Evolutionary conservation across 2,113 vertebrate species (phyloP).

Genomic region (Gorsachius goisagi): DNA sequence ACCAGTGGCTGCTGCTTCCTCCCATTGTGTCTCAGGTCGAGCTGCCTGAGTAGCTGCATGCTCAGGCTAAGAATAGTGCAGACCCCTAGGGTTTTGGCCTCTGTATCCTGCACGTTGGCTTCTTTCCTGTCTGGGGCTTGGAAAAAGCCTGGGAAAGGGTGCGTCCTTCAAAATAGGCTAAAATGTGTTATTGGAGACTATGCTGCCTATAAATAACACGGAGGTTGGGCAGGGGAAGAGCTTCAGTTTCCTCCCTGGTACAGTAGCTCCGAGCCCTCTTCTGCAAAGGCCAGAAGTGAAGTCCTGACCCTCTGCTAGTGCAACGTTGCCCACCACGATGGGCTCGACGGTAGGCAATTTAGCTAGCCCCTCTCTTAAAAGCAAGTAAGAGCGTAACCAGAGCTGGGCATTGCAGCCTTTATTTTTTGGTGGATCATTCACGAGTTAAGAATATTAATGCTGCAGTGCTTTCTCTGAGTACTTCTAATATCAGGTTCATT

Average conservation of each 20-base stretch:
- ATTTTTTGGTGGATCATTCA: background rate
- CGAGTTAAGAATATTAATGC: rapidly evolving
- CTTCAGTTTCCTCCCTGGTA: background rate
- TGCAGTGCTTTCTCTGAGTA: background rate
- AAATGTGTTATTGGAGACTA: background rate
- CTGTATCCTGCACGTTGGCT: slow-evolving; percentile 11
- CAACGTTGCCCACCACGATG: background rate
- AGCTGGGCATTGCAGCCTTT: background rate
- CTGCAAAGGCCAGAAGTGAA: background rate
- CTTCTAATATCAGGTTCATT: background rate
- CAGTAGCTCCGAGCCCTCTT: background rate
- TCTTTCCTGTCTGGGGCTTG: slow-evolving; percentile 30
- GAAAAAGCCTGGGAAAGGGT: slow-evolving; percentile 42
- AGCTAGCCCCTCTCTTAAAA: background rate
- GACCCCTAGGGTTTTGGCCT: slow-evolving; percentile 28
- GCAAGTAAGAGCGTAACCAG: background rate
- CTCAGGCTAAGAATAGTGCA: slow-evolving; percentile 37
- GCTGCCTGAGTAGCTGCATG: background rate
- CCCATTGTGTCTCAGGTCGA: background rate
- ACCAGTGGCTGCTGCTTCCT: slow-evolving; percentile 28
- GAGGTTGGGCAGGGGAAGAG: background rate
- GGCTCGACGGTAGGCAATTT: background rate
- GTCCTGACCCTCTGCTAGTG: background rate
- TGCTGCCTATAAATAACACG: background rate
- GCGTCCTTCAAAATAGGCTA: background rate